Evolutionary conservation across 2,113 vertebrate species (phyloP).

Genomic region (Riparia riparia): DNA sequence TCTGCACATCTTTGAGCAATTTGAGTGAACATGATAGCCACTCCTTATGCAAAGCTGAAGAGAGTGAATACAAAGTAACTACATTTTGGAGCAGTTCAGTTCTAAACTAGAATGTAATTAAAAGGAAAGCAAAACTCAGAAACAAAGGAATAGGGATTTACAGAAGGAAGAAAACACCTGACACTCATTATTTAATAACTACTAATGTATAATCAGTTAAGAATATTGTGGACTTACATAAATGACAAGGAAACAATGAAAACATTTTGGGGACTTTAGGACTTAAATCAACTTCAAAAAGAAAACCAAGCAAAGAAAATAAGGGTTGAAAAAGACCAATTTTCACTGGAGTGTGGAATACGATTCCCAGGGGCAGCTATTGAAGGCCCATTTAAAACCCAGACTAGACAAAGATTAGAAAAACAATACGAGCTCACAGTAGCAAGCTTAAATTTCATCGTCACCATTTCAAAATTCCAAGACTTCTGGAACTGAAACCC

Average conservation of each 20-base stretch:
- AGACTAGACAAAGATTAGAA: slow-evolving; percentile 47
- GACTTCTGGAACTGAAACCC: not conserved
- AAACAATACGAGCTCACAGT: slow-evolving; percentile 13
- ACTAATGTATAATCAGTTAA: not conserved
- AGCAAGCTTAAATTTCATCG: slow-evolving; percentile 18
- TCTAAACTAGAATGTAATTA: not conserved
- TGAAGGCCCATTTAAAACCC: slow-evolving; percentile 36
- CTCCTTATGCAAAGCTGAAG: not conserved
- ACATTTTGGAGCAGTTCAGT: not conserved
- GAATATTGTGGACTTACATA: not conserved
- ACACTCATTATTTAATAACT: slow-evolving; percentile 5
- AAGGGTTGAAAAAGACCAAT: not conserved
- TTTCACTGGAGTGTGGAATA: slow-evolving; percentile 32
- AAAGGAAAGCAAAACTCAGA: not conserved
- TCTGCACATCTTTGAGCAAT: slow-evolving; percentile 29
- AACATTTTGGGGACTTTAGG: slow-evolving; percentile 12
- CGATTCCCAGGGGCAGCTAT: not conserved
- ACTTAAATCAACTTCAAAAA: not conserved
- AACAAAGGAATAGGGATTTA: slow-evolving; percentile 11
- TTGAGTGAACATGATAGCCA: not conserved
- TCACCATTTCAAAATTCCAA: slow-evolving; percentile 1
- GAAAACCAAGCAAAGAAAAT: slow-evolving; percentile 31
- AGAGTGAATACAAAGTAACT: not conserved
- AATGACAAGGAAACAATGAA: not conserved
- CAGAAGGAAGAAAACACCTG: not conserved